Percentiles rank a stretch among this genome's conserved stretches.
phyloP scores from a whole-genome alignment of 2,797 vertebrate genomes.

The Uromys caudimaculatus region DNA sequence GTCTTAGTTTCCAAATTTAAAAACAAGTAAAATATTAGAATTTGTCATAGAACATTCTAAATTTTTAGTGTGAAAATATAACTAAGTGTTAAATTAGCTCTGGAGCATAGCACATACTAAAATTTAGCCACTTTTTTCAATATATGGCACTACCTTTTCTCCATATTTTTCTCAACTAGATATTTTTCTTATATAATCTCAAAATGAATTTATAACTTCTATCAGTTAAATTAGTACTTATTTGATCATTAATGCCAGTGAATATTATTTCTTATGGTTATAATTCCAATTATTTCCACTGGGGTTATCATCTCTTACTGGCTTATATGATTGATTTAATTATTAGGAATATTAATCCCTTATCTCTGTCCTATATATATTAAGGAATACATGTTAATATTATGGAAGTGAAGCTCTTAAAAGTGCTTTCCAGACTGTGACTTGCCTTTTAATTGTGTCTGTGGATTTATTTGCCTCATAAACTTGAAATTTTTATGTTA shows the following conservation, averaged over 20 bases:
- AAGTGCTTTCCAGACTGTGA: constrained; percentile 7
- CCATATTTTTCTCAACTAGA: not conserved
- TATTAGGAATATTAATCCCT: constrained; percentile 48
- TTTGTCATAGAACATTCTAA: not conserved
- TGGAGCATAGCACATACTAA: not conserved
- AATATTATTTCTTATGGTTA: constrained; percentile 29
- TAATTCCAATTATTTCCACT: constrained; percentile 46
- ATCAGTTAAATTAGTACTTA: constrained; percentile 23
- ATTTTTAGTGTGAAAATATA: constrained; percentile 38
- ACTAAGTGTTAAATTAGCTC: not conserved
- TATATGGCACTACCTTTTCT: not conserved
- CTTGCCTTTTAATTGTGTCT: constrained; percentile 42
- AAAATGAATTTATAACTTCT: not conserved
- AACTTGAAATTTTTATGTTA: constrained; percentile 46
- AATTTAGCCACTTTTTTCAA: constrained; percentile 36
- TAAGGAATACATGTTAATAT: not conserved
- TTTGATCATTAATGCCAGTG: constrained; percentile 11
- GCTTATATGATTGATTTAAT: constrained; percentile 33
- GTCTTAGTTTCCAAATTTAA: not conserved
- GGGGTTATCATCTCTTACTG: not conserved
- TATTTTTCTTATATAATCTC: constrained; percentile 17
- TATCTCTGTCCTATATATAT: not conserved
- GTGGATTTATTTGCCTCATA: constrained; percentile 33
- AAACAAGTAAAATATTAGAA: constrained; percentile 15
- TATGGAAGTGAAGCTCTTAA: not conserved